Base-by-base conservation (phyloP, 1,140 invertebrate species). In the Homarus americanus region DNA sequence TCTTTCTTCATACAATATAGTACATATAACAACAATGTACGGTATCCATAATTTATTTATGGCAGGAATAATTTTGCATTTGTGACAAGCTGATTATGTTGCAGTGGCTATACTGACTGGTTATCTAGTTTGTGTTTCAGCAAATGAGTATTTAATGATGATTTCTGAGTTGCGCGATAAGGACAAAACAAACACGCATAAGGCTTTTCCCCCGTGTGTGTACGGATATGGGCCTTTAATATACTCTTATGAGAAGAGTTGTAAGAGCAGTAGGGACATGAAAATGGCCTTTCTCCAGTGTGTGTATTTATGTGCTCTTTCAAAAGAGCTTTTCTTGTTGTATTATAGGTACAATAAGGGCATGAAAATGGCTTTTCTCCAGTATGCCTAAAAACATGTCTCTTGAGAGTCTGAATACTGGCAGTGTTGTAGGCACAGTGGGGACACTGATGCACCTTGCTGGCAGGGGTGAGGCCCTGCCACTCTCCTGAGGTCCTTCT, bases 341-440 rank as follows among this genome's bases (percentile, higher is more conserved):
- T 80, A 10, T 36, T 49, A 49, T 80, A 80, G 2, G 78, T 24
- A n/a, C 78, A 80, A 49, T 80, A 80, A 20, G 78, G 32, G 44
- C 78, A 80, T 34, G 78, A 17, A 49, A 80, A 80, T 49, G 78
- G 78, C 28, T 49, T 41, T 49, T 80, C 78, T 41, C 78, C 78
- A 34, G 78, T 80, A 49, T 80, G 78, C n/a, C 44, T 80, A 28
- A 80, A 80, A 49, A 49, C 32, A 49, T 80, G 78, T 49, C 78
- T 41, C 78, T 49, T 80, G 78, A 80, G 78, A 44, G 40, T 80
- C 17, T 44, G 44, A 49, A 49, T 44, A 49, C 44, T 49, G 28
- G 78, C n/a, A 49, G 78, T 80, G 78, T 80, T 80, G 78, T 80
- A 80, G 78, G 78, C 20, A 49, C 78, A 80, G 78, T 80, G 78